Evolutionary conservation across 2,888 invertebrate species (phyloP), one percentile per base, ranked within the genome.

Genomic region (Strigamia transsilvanica): DNA sequence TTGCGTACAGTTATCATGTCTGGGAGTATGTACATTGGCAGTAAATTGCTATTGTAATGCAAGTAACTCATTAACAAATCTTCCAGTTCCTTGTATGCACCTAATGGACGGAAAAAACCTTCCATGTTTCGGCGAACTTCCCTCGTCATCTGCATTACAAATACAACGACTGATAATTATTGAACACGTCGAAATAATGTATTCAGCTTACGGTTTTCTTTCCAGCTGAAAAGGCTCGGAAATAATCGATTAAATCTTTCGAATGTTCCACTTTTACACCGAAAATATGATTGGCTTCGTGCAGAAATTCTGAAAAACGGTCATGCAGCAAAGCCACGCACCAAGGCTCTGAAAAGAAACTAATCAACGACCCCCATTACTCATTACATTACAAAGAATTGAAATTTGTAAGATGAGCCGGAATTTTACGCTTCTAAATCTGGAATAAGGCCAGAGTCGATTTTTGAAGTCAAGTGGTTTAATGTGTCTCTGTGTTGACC

Each of bases 11-110:
- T 61, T 4, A 81, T 73, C 12, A 6, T 5, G 18, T 81, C 81
- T 15, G 81, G 81, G n/a, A 81, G 34, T n/a, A 66, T 34, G 34
- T 81, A 81, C 81, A 81, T 81, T 5, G 81, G 81, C n/a, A 81
- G 23, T 41, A 73, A 73, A 34, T 38, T 73, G n/a, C 66, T 9
- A 32, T 81, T 81, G 23, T 81, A 81, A 34, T 81, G 81, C 34
- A 81, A 23, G 66, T 66, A 81, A 38, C 73, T 73, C 2, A 81
- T 5, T 21, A 81, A 38, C 32, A 80, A 27, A 51, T 23, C 15
- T 5, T 23, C 61, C 4, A 41, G 2, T 9, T 80, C 80, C 18
- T 5, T 61, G 21, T 61, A 15, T 18, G 61, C 61, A 61, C n/a
- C n/a, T n/a, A 61, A 61, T 18, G 61, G 61, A 15, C 21, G 12